A percentile compares a stretch with the other conserved stretches of the same genome.
These are phyloP conservation scores for Camptogramma bilineatum DNA, from an alignment of 2,888 invertebrate genomes.

Conservation along the genomic window DNA sequence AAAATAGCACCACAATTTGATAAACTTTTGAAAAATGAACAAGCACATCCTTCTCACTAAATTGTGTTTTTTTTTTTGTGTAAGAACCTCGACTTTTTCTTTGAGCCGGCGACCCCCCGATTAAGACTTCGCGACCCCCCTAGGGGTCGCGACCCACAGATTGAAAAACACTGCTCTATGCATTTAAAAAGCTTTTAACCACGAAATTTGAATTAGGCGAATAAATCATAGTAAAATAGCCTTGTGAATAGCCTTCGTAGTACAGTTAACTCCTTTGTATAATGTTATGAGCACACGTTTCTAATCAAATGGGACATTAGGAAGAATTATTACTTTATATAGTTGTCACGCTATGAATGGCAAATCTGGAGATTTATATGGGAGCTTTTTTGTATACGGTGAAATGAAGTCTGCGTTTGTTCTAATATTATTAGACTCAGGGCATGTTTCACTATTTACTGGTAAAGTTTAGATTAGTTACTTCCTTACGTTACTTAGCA, in stretches of 20 bases:
- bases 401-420: conserved; percentile 30
- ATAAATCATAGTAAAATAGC: conserved; percentile 79
- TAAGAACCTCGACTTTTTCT: too few species aligned
- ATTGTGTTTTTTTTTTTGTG: too few species aligned
- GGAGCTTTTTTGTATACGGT: conserved; percentile 39
- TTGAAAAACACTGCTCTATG: too few species aligned
- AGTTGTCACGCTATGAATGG: conserved; percentile 77
- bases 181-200: conserved; percentile 40
- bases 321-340: conserved; percentile 79
- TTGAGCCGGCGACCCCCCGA: too few species aligned
- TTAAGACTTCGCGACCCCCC: too few species aligned
- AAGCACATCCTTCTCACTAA: too few species aligned
- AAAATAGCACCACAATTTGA: too few species aligned
- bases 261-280: conserved; percentile 74
- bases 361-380: conserved; percentile 61
- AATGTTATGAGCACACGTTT: conserved; percentile 65
- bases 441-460: not conserved
- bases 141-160: too few species aligned
- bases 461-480: not conserved
- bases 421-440: not conserved
- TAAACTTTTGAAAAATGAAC: too few species aligned
- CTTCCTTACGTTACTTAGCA: too few species aligned
- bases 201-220: conserved; percentile 78
- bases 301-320: conserved; percentile 82
- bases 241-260: conserved; percentile 77